These are phyloP conservation scores for Ptyas mucosa DNA, from an alignment of 2,113 vertebrate species.

Conservation along the genomic window DNA sequence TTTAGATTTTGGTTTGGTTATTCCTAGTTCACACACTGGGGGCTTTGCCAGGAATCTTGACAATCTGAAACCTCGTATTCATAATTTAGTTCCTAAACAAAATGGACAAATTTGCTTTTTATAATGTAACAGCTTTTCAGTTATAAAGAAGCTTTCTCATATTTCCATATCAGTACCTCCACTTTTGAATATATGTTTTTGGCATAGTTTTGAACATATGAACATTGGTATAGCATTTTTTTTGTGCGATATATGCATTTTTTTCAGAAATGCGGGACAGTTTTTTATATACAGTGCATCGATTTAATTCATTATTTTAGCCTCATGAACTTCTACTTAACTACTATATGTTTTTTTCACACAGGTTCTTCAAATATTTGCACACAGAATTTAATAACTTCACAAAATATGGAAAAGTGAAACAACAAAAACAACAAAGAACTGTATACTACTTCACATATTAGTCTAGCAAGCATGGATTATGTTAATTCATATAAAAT, in stretches of 20 bases:
- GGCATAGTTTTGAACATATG: neutral
- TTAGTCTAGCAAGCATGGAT: neutral
- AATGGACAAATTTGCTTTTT: neutral
- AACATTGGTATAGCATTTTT: neutral
- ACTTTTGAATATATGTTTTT: neutral
- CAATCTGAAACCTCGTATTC: neutral
- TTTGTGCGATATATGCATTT: neutral
- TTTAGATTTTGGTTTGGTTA: neutral
- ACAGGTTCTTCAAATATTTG: neutral
- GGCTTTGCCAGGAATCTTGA: neutral
- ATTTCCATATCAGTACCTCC: neutral
- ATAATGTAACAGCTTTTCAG: neutral
- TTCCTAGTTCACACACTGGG: neutral
- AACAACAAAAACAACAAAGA: neutral
- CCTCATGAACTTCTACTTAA: neutral
- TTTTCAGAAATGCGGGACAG: neutral
- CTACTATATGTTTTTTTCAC: neutral
- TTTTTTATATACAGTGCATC: neutral
- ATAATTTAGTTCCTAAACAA: neutral
- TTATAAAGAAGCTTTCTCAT: neutral
- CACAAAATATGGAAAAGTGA: neutral
- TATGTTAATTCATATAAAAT: neutral
- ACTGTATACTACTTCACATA: neutral
- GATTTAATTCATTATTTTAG: neutral
- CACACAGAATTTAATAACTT: neutral